A percentile compares a stretch with the other conserved stretches of the same genome.
Conservation (phyloP, 2,888 invertebrate genomes). For the Octonoba sinensis region DNA sequence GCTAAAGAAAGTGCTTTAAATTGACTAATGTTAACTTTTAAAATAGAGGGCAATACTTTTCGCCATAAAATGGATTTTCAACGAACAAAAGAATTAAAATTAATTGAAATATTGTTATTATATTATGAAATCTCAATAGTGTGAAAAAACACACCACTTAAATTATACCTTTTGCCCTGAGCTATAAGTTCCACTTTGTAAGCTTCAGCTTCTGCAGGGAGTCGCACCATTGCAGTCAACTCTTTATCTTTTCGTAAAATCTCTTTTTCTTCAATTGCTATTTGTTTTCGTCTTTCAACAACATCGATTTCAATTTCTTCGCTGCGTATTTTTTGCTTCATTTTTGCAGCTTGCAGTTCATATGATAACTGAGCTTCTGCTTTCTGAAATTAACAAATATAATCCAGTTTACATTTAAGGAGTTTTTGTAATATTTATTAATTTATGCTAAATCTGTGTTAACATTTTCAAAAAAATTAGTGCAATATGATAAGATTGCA, state of each 20-base stretch:
- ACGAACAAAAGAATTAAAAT: background rate
- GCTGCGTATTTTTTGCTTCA: constrained; percentile 93
- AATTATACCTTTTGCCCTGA: constrained; percentile 86
- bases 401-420: background rate
- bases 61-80: background rate
- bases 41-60: too few species aligned
- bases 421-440: too few species aligned
- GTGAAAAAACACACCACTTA: too few species aligned
- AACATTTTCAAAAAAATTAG: too few species aligned
- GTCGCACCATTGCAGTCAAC: constrained; percentile 85
- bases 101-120: background rate
- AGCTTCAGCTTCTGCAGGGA: constrained; percentile 96
- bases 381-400: constrained; percentile 77
- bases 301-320: constrained; percentile 98
- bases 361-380: constrained; percentile 96
- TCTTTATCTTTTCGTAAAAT: constrained; percentile 93
- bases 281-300: constrained; percentile 94
- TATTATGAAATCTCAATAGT: background rate
- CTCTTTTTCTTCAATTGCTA: constrained; percentile 95
- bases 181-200: constrained; percentile 89
- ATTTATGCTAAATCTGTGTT: too few species aligned
- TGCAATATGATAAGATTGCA: too few species aligned
- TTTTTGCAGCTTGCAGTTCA: constrained; percentile 95
- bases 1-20: too few species aligned
- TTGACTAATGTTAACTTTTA: too few species aligned